These are phyloP conservation scores for Crioceris asparagi DNA, from an alignment of 2,888 invertebrate species.

Conservation along the genomic window DNA sequence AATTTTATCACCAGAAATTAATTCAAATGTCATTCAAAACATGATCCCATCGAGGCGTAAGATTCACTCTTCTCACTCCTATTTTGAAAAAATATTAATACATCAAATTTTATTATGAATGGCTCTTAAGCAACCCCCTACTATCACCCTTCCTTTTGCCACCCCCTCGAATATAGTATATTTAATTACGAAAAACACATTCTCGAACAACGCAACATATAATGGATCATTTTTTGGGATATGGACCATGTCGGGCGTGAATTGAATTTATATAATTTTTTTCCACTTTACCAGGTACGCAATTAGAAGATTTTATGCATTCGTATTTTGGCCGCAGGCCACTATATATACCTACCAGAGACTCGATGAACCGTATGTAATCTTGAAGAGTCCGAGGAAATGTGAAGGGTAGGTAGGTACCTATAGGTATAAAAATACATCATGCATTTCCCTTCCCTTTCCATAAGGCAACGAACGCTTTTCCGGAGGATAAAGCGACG, in stretches of 20 bases:
- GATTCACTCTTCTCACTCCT: neutral
- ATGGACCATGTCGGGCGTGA: slow-evolving; percentile 16
- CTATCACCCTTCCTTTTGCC: neutral
- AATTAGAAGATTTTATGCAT: slow-evolving; percentile 31
- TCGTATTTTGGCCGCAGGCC: too few relatives aligned
- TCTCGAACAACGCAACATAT: too few relatives aligned
- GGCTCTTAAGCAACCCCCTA: neutral
- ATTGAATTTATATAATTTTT: slow-evolving; percentile 20
- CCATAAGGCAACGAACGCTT: too few relatives aligned
- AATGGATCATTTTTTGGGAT: slow-evolving; percentile 10
- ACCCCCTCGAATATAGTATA: neutral
- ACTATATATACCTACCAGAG: slow-evolving; percentile 1
- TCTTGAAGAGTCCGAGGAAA: neutral
- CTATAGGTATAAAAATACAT: too few relatives aligned
- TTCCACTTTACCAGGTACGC: slow-evolving; percentile 28
- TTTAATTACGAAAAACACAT: neutral
- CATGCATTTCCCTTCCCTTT: too few relatives aligned
- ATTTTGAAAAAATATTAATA: neutral
- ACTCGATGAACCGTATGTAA: neutral
- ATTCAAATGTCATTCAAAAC: too few relatives aligned
- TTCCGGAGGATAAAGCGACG: too few relatives aligned
- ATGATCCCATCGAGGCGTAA: too few relatives aligned
- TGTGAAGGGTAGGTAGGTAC: too few relatives aligned
- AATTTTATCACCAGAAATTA: too few relatives aligned
- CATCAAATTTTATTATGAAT: neutral